Evolutionary conservation across 2,888 invertebrate species (phyloP), one percentile per base, ranked within the genome.

Genomic region (Saturnia pavonia): DNA sequence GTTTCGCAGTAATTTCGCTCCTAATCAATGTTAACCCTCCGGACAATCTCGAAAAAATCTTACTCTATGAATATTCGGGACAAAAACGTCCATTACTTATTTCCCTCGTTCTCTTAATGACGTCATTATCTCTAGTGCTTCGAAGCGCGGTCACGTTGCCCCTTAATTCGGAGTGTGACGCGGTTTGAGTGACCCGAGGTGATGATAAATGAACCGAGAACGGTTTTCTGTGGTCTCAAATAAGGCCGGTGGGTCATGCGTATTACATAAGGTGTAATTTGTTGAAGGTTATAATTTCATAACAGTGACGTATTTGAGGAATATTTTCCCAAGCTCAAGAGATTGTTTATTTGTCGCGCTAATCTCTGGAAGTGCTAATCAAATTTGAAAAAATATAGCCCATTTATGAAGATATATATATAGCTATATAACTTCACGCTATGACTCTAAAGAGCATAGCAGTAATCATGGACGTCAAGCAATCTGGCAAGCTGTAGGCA

Each of bases 21-120:
- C 71, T 72, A 69, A 70, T 72, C 71, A 72, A 76, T 75, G 75
- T 71, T 76, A 75, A 74, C 74, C 73, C 73, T 65, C 72, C 67
- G 69, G 43, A n/a, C 60, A 72, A 43, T 54, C 70, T 71, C 67
- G 54, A 73, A 76, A 79, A 81, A 82, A 82, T 74, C 78, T 76
- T 74, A 78, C 77, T 78, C 82, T 80, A 85, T 86, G 85, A 86
- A 88, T 85, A 84, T 79, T 72, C 77, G 69, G 75, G 78, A 84
- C 85, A 89, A 89, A 89, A 89, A 87, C 84, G 81, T 80, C 86
- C 87, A 88, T 90, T 87, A 88, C 85, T 87, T 88, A 86, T 83
- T 87, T 85, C 81, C 80, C 82, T 78, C 81, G 80, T 83, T 84
- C 83, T 84, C 85, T 86, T 91, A 91, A 91, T 91, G 91, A 91